Evolutionary conservation across 2,888 invertebrate species (phyloP).

Genomic region (Achlya flavicornis): DNA sequence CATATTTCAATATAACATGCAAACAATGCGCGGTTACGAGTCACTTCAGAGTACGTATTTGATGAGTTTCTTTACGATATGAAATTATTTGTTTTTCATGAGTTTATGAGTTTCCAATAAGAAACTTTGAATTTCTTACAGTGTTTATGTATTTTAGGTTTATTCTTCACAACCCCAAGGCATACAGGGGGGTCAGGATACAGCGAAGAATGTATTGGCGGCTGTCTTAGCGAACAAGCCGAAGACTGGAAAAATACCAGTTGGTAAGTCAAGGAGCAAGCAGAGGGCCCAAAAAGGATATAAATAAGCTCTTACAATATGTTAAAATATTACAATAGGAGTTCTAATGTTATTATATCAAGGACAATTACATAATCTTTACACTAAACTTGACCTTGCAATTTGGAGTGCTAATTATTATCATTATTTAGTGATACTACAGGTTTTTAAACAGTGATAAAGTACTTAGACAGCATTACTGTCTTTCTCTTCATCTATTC

Average conservation of each 20-base stretch:
- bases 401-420: slow-evolving; percentile 31
- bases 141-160: slow-evolving; percentile 50
- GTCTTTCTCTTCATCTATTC: not conserved
- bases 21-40: slow-evolving; percentile 68
- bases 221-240: slow-evolving; percentile 79
- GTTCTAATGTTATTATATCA: slow-evolving; percentile 11
- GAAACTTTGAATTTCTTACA: slow-evolving; percentile 12
- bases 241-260: slow-evolving; percentile 78
- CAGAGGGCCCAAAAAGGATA: not conserved
- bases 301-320: slow-evolving; percentile 13
- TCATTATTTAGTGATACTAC: not conserved
- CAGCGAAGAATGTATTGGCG: slow-evolving; percentile 80
- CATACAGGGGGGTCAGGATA: slow-evolving; percentile 54
- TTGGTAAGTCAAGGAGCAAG: slow-evolving; percentile 61
- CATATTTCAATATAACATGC: slow-evolving; percentile 57
- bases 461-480: not conserved
- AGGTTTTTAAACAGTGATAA: not conserved
- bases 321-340: slow-evolving; percentile 15
- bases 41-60: slow-evolving; percentile 62
- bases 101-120: slow-evolving; percentile 18
- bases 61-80: slow-evolving; percentile 15
- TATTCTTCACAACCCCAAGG: slow-evolving; percentile 60
- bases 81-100: slow-evolving; percentile 17
- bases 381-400: slow-evolving; percentile 56
- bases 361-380: slow-evolving; percentile 50